Base-by-base conservation (phyloP, 2,888 invertebrate species). In the Drosophila stalkeri region DNA sequence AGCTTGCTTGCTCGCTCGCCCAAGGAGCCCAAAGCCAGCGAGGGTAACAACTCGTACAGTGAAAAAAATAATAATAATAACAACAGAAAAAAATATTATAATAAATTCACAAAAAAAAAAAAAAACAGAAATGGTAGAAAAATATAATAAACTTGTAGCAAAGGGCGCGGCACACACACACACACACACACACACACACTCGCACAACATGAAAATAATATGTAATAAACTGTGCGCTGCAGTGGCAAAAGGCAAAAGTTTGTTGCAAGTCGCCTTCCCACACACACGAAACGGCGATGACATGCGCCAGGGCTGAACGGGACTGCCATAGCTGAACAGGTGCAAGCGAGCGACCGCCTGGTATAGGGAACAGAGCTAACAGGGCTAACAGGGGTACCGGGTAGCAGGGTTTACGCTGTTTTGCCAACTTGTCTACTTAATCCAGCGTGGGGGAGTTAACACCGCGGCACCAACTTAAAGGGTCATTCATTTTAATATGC, bases 401-500 rank as follows among this genome's bases (percentile, higher is more conserved):
- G 62, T 44, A 9, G 27, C 44, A 9, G 20, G 44, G 44, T 8
- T 20, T 12, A 33, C 37, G 41, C 64, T 77, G 73, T 81, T 83
- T 86, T 81, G 69, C 86, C 82, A 86, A 84, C 82, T 82, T 85
- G 84, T 85, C 87, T 87, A 77, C 71, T 87, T 85, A 87, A 85
- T 87, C 85, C 82, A 69, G 61, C 72, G 74, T 70, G 68, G 72
- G 82, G 82, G 72, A 71, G 81, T 76, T 77, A 82, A 75, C 72
- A 74, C 71, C 67, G 60, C 67, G 80, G 56, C 77, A 71, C 64
- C 66, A 79, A 79, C 79, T 80, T 76, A 76, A 79, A 76, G 85
- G 87, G 84, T 84, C 84, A 84, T 86, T 84, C 86, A 75, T 84
- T 84, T 84, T 81, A 86, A 84, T 86, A 84, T 82, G 84, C 85